phyloP scores from a whole-genome alignment of 2,797 vertebrate genomes.

The Scomberomorus guttatus region DNA sequence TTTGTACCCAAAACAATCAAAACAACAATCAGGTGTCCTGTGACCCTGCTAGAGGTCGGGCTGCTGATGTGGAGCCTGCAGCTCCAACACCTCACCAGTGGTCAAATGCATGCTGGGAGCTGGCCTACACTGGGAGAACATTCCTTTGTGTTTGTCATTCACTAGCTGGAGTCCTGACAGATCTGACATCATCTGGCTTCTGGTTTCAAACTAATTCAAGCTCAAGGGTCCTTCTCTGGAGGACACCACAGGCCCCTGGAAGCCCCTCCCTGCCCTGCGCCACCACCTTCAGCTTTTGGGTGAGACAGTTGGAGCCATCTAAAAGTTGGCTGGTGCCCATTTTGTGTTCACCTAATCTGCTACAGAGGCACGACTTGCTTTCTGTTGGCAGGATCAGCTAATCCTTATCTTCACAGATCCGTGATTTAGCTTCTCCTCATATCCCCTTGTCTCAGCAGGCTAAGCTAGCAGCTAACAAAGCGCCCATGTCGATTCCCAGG shows the following conservation, averaged over 20 bases:
- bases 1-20: no score
- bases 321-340: constrained; percentile 21
- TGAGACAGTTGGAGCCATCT: neutral
- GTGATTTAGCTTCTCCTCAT: constrained; percentile 57
- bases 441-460: constrained; percentile 55
- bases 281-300: neutral
- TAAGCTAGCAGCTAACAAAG: constrained; percentile 63
- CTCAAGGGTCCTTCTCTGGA: constrained; percentile 7
- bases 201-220: neutral
- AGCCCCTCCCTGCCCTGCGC: neutral
- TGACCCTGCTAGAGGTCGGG: neutral
- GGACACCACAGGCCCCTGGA: neutral
- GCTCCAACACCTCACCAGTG: neutral
- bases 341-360: constrained; percentile 38
- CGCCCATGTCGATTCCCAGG: constrained; percentile 24
- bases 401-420: constrained; percentile 64
- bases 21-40: neutral
- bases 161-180: neutral
- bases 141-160: neutral
- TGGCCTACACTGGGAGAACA: neutral
- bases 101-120: constrained; percentile 9
- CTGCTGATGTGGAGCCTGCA: neutral
- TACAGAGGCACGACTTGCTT: constrained; percentile 41
- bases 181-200: constrained; percentile 3
- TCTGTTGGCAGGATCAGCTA: constrained; percentile 60